Evolutionary conservation across 2,888 invertebrate species (phyloP), one percentile per base, ranked within the genome.

Genomic region (Cheiracanthium punctorium): DNA sequence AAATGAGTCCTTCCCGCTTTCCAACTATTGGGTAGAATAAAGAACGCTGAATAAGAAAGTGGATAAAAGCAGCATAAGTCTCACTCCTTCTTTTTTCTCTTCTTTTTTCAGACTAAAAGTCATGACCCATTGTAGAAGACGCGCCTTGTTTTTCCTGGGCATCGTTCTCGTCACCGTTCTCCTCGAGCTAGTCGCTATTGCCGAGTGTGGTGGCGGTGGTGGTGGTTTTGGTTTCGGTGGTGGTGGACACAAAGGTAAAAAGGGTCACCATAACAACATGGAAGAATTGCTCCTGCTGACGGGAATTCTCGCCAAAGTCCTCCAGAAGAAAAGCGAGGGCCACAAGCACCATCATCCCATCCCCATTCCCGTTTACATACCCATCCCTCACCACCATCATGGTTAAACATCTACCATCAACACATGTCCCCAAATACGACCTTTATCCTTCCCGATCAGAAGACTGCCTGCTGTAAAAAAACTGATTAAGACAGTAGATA

Each of bases 281-380:
- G 80, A 86, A 65, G 85, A 86, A 28, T 64, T 86, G 4, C 58
- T 86, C 20, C 32, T 86, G 33, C 65, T 86, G 29, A 86, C 80
- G 8, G 85, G 85, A 43, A 86, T 86, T 33, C 71, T 86, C 14
- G 85, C 85, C 32, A 86, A 86, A 29, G 85, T 86, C 4, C 75
- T 86, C 1, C 80, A 86, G 17, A 29, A 37, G 29, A 72, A 79
- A 10, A 52, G 70, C 12, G 74, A 32, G 0, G 65, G 67, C 14
- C 52, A 69, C 17, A 80, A 86, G 20, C 58, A 80, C n/a, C 70
- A 69, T 17, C 79, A 79, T 20, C 85, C 85, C 7, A 86, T 86
- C 8, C 85, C 85, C 1, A 75, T 86, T 8, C 85, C 85, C 12
- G 70, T 86, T 20, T 80, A 48, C 71, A 86, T 86, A 8, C 85